Conservation (phyloP, 2,113 vertebrate species). For the Pholis gunnellus region DNA sequence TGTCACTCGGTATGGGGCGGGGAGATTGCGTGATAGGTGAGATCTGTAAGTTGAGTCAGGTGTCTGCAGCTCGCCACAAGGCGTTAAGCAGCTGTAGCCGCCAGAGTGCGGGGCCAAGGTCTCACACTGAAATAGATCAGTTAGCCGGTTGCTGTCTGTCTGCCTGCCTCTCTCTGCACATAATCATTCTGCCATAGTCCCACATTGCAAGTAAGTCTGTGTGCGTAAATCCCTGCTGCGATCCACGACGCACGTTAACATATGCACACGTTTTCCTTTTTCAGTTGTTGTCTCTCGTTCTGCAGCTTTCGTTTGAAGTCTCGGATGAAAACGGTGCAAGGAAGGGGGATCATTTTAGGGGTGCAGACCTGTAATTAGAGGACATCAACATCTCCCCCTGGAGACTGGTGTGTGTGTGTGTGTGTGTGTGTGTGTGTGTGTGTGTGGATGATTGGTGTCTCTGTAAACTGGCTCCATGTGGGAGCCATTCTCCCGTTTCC, state of each 20-base stretch:
- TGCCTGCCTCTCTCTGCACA: conserved; percentile 34
- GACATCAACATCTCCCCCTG: conserved; percentile 58
- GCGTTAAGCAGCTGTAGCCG: conserved; percentile 66
- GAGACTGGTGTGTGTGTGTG: conserved; percentile 37
- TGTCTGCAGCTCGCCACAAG: conserved; percentile 36
- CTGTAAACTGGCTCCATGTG: conserved; percentile 78
- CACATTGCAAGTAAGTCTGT: conserved; percentile 23
- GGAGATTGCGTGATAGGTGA: conserved; percentile 36
- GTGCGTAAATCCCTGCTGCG: conserved; percentile 15
- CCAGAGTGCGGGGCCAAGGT: conserved; percentile 50
- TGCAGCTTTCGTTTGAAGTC: conserved; percentile 57
- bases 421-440: conserved; percentile 23
- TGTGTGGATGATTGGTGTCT: conserved; percentile 68
- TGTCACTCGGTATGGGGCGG: not conserved
- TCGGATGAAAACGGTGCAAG: conserved; percentile 57
- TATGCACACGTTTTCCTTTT: not conserved
- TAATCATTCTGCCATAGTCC: conserved; percentile 44
- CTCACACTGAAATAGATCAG: conserved; percentile 66
- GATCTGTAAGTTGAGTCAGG: conserved; percentile 55
- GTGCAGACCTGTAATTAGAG: conserved; percentile 71
- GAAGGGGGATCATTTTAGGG: conserved; percentile 68
- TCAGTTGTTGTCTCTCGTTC: conserved; percentile 32
- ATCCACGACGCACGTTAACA: conserved; percentile 34
- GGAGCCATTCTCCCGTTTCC: conserved; percentile 78
- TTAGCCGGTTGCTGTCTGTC: conserved; percentile 33